A percentile compares a stretch with the other conserved stretches of the same genome.
These are phyloP conservation scores for Sceliomorpha sp. DNA, from an alignment of 2,888 invertebrate genomes.

Conservation along the genomic window DNA sequence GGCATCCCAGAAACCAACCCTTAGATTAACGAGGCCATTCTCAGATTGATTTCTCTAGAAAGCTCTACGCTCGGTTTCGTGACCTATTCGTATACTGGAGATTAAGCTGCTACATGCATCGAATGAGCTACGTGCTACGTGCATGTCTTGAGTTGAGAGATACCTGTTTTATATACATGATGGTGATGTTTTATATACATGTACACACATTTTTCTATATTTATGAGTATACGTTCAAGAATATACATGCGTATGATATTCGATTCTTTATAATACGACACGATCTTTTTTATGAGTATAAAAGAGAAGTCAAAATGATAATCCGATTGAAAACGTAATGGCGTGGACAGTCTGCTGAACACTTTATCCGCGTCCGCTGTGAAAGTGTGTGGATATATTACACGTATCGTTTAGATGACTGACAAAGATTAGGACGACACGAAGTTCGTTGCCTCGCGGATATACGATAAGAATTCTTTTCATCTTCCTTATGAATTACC, in stretches of 20 bases:
- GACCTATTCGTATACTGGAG: slow-evolving; percentile 56
- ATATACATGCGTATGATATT: slow-evolving; percentile 3
- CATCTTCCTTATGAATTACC: no score
- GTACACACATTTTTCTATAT: no score
- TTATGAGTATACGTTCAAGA: not conserved
- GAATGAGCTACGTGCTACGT: slow-evolving; percentile 27
- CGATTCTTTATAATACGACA: not conserved
- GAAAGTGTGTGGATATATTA: slow-evolving; percentile 72
- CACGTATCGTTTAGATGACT: slow-evolving; percentile 75
- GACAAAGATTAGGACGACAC: slow-evolving; percentile 66
- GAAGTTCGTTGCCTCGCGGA: slow-evolving; percentile 49
- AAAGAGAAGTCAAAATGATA: slow-evolving; percentile 27
- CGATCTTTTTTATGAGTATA: slow-evolving; percentile 35
- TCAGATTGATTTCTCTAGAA: slow-evolving; percentile 78
- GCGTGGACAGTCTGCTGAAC: slow-evolving; percentile 66
- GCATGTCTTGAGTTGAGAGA: slow-evolving; percentile 48
- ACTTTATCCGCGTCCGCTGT: slow-evolving; percentile 67
- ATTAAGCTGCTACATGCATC: slow-evolving; percentile 48
- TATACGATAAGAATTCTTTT: slow-evolving; percentile 58
- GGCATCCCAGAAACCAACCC: slow-evolving; percentile 70
- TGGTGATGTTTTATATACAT: slow-evolving; percentile 1
- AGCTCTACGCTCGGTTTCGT: slow-evolving; percentile 68
- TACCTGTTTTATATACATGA: slow-evolving; percentile 20
- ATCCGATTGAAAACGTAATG: slow-evolving; percentile 65
- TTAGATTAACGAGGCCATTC: slow-evolving; percentile 80